Conservation (phyloP, 2,113 vertebrate species). For the Labrus mixtus region DNA sequence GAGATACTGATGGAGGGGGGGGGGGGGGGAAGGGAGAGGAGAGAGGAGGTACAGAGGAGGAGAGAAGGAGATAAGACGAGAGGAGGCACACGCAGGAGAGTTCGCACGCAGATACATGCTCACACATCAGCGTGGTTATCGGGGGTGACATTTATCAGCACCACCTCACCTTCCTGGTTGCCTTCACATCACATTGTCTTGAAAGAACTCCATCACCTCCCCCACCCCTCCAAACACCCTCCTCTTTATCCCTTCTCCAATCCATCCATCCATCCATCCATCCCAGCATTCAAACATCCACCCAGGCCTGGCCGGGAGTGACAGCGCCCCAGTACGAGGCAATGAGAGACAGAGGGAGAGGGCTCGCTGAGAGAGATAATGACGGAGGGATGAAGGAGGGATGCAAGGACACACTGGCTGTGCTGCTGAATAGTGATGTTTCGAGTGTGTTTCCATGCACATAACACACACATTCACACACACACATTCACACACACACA, state of each 20-base stretch:
- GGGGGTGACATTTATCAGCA: conserved; percentile 58
- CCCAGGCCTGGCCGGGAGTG: conserved; percentile 34
- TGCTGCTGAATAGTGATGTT: conserved; percentile 41
- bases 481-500: too few relatives aligned
- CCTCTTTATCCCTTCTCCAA: neutral
- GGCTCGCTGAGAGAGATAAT: conserved; percentile 15
- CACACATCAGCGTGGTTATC: conserved; percentile 45
- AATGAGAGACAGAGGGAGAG: conserved; percentile 35
- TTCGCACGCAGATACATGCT: conserved; percentile 27
- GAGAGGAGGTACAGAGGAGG: neutral
- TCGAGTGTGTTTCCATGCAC: neutral
- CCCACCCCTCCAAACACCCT: conserved; percentile 1
- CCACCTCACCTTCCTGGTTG: conserved; percentile 45
- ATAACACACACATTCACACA: neutral
- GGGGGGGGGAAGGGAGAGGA: neutral
- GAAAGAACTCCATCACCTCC: conserved; percentile 54
- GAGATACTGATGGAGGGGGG: neutral
- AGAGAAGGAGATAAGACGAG: conserved; percentile 28
- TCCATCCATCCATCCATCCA: conserved; percentile 10
- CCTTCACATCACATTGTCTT: conserved; percentile 32
- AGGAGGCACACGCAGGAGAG: conserved; percentile 27
- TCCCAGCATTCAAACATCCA: conserved; percentile 37
- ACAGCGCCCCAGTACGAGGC: conserved; percentile 30
- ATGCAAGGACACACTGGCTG: conserved; percentile 43
- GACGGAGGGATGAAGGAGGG: conserved; percentile 37